These are phyloP conservation scores for Drosophila borborema DNA, from an alignment of 2,888 invertebrate genomes.

Conservation along the genomic window DNA sequence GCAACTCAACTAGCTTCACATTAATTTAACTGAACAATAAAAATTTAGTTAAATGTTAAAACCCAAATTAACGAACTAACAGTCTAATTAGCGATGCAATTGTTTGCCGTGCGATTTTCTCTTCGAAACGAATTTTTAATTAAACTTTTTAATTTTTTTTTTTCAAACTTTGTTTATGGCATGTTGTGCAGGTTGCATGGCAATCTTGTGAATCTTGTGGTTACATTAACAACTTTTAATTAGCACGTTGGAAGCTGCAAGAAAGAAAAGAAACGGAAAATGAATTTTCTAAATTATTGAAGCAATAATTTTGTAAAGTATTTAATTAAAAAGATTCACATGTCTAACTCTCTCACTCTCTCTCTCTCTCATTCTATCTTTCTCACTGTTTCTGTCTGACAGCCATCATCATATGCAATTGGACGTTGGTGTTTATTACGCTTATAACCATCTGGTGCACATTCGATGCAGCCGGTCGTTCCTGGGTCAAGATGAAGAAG, in stretches of 20 bases:
- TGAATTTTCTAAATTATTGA: neutral
- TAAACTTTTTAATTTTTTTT: neutral
- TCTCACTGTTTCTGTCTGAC: slow-evolving; percentile 23
- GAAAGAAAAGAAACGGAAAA: neutral
- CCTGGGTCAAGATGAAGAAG: slow-evolving; percentile 96
- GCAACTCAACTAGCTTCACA: neutral
- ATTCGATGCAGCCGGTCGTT: slow-evolving; percentile 94
- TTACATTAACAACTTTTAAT: slow-evolving; percentile 4
- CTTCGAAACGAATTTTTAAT: slow-evolving; percentile 4
- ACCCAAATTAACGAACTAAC: neutral
- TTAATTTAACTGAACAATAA: neutral
- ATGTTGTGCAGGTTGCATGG: neutral
- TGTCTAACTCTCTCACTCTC: neutral
- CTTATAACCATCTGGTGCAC: slow-evolving; percentile 93
- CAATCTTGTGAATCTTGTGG: neutral
- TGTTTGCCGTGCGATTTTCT: neutral
- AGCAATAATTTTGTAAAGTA: neutral
- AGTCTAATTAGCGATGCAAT: neutral
- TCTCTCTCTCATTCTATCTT: neutral
- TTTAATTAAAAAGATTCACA: neutral
- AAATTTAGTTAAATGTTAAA: neutral
- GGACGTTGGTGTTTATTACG: slow-evolving; percentile 90
- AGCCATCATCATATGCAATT: slow-evolving; percentile 92
- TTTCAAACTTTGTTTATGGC: slow-evolving; percentile 2
- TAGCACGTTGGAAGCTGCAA: neutral